Base-by-base conservation (phyloP, 2,888 invertebrate species). In the Fabriciana adippe region DNA sequence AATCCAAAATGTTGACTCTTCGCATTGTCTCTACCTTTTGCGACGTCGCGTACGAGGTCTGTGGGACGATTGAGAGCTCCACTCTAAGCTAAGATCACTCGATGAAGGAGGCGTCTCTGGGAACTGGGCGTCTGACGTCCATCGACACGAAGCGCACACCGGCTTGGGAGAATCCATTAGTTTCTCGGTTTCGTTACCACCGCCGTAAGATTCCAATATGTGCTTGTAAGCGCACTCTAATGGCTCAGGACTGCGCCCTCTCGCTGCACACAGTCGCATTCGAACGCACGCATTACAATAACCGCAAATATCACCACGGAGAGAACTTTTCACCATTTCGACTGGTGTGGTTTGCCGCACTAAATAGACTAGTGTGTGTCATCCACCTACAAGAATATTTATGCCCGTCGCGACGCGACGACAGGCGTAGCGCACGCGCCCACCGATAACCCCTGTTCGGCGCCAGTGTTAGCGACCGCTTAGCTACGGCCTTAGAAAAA, bases 221-320 rank as follows among this genome's bases (percentile, higher is more conserved):
- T 93, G 93, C 76, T 92, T 92, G 78, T 93, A 93, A 14, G 92
- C 91, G 71, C 93, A 93, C 79, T 92, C 90, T 70, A 89, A 71
- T 6, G 86, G 86, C 68, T 92, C 92, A 2, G 92, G 89, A 67
- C 78, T 84, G 48, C 93, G 82, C 4, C 93, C 93, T 26, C 91
- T 84, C 35, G 90, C 92, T 8, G 82, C 86, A 76, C 85, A 82
- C 54, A 93, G 75, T 18, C 93, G 85, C 70, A 86, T 78, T 16
- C 92, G 90, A 60, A 93, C 88, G 76, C 93, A 93, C 53, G 91
- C 87, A 75, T 81, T 84, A 80, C 93, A 93, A 71, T 92, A 93
- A 26, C 93, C 93, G 81, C 93, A 93, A 71, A 81, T 87, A 66
- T 90, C 88, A 73, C 83, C 86, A 63, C 83, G 84, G 55, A 87